These are phyloP conservation scores for Phrynocephalus versicolor DNA, from an alignment of 2,113 vertebrate species.

Conservation along the genomic window DNA sequence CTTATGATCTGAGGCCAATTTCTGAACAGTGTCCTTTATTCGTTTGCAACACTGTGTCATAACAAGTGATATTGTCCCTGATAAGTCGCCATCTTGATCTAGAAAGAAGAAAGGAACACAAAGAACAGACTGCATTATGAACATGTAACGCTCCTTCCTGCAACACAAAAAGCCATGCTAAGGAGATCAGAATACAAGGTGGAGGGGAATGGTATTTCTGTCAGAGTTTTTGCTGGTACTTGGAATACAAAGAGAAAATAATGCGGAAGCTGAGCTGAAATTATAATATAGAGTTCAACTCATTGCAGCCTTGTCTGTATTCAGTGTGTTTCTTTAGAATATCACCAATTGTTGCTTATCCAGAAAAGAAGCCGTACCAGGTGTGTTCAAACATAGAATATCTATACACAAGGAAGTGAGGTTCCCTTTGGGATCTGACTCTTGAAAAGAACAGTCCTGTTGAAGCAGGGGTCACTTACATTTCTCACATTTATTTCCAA, in stretches of 20 bases:
- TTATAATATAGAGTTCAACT: fast-evolving
- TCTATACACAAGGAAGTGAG: neutral
- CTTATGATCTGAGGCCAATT: slow-evolving; percentile 86
- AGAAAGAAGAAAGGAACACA: slow-evolving; percentile 41
- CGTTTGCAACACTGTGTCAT: slow-evolving; percentile 87
- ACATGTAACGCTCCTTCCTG: neutral
- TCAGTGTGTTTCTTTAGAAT: neutral
- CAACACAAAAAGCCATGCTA: neutral
- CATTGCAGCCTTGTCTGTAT: neutral
- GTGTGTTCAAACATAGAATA: neutral
- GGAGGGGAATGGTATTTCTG: fast-evolving
- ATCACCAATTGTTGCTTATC: neutral
- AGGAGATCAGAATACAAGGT: neutral
- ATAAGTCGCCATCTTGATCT: slow-evolving; percentile 84
- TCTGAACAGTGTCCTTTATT: slow-evolving; percentile 88
- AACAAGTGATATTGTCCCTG: slow-evolving; percentile 85
- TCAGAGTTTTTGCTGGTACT: neutral
- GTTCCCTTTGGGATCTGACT: neutral
- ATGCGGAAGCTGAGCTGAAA: neutral
- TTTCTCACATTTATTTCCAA: too few species aligned
- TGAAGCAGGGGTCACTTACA: neutral
- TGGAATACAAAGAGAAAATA: neutral
- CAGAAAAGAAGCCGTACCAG: neutral
- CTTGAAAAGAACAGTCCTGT: neutral
- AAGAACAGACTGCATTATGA: slow-evolving; percentile 27